Evolutionary conservation across 2,888 invertebrate species (phyloP).

Genomic region (Chloroclystis v-ata): DNA sequence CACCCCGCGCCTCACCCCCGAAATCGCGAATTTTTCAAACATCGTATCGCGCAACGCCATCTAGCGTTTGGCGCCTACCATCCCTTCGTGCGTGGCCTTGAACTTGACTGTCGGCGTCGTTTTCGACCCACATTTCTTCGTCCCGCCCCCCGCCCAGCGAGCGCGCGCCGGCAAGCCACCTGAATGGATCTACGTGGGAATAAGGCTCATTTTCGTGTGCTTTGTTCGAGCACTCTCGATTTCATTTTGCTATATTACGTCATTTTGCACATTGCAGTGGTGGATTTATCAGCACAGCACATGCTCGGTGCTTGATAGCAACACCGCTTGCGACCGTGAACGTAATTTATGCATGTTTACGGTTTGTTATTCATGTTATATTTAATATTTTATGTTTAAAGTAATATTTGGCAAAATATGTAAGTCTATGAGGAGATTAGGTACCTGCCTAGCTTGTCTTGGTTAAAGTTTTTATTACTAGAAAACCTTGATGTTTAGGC

Average conservation of each 20-base stretch:
- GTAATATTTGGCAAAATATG: too few species aligned
- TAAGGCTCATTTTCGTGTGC: slow-evolving; percentile 59
- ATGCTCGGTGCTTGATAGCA: slow-evolving; percentile 26
- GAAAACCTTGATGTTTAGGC: too few species aligned
- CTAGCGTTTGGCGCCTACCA: slow-evolving; percentile 59
- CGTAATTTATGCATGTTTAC: slow-evolving; percentile 15
- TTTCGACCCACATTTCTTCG: slow-evolving; percentile 68
- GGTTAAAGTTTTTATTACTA: too few species aligned
- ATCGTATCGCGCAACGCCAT: slow-evolving; percentile 69
- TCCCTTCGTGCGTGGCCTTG: slow-evolving; percentile 66
- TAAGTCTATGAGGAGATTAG: too few species aligned
- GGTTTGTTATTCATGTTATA: too few species aligned
- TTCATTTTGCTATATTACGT: slow-evolving; percentile 62
- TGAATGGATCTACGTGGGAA: slow-evolving; percentile 59
- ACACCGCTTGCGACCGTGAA: slow-evolving; percentile 15
- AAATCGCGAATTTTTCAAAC: slow-evolving; percentile 68
- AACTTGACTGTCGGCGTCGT: slow-evolving; percentile 69
- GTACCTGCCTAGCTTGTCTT: too few species aligned
- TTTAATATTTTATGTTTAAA: too few species aligned
- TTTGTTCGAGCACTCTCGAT: slow-evolving; percentile 53
- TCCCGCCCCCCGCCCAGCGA: slow-evolving; percentile 48
- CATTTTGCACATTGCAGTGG: slow-evolving; percentile 48
- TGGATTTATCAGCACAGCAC: slow-evolving; percentile 47
- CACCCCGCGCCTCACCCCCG: slow-evolving; percentile 54
- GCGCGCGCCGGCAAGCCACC: slow-evolving; percentile 60